Evolutionary conservation across 2,888 invertebrate species (phyloP), one percentile per base, ranked within the genome.

Genomic region (Lamproptera curius): DNA sequence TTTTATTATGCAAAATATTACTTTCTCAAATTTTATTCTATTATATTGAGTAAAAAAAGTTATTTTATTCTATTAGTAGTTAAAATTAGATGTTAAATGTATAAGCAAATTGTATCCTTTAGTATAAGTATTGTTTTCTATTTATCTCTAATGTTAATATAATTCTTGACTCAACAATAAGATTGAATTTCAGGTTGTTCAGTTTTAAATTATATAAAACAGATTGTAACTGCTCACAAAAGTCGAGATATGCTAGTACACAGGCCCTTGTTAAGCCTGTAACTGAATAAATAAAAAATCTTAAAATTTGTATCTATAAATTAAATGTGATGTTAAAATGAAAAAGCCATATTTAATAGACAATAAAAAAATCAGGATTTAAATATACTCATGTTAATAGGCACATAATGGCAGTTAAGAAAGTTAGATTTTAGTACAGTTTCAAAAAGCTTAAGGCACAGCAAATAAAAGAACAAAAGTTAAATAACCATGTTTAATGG

Each of bases 171-270:
- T 34, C 5, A 46, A 34, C 15, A 11, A 31, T 13, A 46, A 39
- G 45, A 45, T 39, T 39, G 34, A 33, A 42, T 34, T 38, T 3
- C 37, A 33, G 42, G 38, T 42, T 42, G 42, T 42, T 42, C 10
- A 46, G 17, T 42, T 20, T 20, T 15, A 16, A 6, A 15, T 20
- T 33, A 39, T 20, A 31, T 34, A 0, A 37, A 20, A 17, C 11
- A 39, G n/a, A 13, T 33, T 17, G 31, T 28, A 11, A 13, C 31
- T 31, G 16, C 17, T 3, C 16, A 11, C n/a, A n/a, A n/a, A n/a
- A n/a, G n/a, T n/a, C n/a, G n/a, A n/a, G n/a, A n/a, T n/a, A n/a
- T n/a, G n/a, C n/a, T n/a, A n/a, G n/a, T n/a, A n/a, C n/a, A n/a
- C n/a, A n/a, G n/a, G n/a, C n/a, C n/a, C n/a, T n/a, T n/a, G n/a